A percentile compares a stretch with the other conserved stretches of the same genome.
Evolutionary conservation across 2,888 invertebrate genomes (phyloP).

Genomic region (Byasa hedistus): DNA sequence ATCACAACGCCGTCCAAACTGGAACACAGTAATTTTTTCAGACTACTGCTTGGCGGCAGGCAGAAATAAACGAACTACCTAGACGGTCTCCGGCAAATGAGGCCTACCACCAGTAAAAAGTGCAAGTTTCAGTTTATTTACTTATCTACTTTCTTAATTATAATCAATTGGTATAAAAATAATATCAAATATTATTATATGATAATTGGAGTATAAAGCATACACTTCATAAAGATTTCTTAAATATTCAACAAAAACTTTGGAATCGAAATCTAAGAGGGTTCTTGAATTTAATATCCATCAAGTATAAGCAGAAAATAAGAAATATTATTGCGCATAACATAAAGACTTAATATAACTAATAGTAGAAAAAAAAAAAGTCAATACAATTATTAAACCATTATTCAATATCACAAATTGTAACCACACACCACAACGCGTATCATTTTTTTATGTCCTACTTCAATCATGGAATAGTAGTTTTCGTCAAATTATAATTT

Average conservation of each 20-base stretch:
- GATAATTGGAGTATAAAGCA: slow-evolving; percentile 16
- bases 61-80: too few species aligned
- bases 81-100: too few species aligned
- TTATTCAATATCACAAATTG: background rate
- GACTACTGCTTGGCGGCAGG: too few species aligned
- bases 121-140: too few species aligned
- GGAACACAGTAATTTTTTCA: too few species aligned
- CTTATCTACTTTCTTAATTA: slow-evolving; percentile 7
- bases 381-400: background rate
- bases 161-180: slow-evolving; percentile 24
- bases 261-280: slow-evolving; percentile 16
- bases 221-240: background rate
- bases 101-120: too few species aligned
- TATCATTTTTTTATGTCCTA: background rate
- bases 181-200: slow-evolving; percentile 24
- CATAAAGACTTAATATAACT: background rate
- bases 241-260: slow-evolving; percentile 1
- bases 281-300: slow-evolving; percentile 1
- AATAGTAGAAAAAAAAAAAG: background rate
- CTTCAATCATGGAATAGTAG: slow-evolving; percentile 14
- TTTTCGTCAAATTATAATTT: slow-evolving; percentile 25
- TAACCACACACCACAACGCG: background rate
- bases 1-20: too few species aligned
- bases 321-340: background rate
- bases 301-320: slow-evolving; percentile 9